A percentile compares a stretch with the other conserved stretches of the same genome.
These are phyloP conservation scores for Thermophis baileyi DNA, from an alignment of 2,113 vertebrate species.

Conservation along the genomic window DNA sequence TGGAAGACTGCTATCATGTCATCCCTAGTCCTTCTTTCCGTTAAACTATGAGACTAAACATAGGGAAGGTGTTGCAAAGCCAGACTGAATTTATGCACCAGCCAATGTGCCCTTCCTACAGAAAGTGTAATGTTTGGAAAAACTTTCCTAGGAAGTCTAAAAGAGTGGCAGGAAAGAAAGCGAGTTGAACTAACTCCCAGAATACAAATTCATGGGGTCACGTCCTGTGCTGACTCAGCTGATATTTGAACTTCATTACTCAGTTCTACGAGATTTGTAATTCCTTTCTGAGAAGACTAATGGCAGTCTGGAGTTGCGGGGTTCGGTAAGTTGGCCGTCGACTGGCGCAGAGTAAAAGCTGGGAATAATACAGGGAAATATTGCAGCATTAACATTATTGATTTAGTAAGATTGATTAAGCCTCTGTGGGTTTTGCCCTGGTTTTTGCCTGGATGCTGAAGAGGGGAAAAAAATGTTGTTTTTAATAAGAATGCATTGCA, in stretches of 20 bases:
- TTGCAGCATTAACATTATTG: slow-evolving; percentile 40
- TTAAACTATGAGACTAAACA: not conserved
- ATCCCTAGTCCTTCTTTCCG: not conserved
- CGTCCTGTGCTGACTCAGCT: slow-evolving; percentile 69
- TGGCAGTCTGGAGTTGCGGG: slow-evolving; percentile 52
- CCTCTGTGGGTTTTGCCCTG: slow-evolving; percentile 1
- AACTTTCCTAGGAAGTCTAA: slow-evolving; percentile 60
- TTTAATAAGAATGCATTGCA: slow-evolving; percentile 25
- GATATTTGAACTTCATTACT: slow-evolving; percentile 63
- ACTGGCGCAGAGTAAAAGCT: slow-evolving; percentile 38
- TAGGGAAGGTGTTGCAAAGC: not conserved
- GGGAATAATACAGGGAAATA: slow-evolving; percentile 41
- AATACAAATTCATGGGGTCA: slow-evolving; percentile 53
- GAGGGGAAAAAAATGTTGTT: slow-evolving; percentile 18
- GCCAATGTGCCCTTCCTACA: slow-evolving; percentile 36
- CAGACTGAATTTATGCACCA: not conserved
- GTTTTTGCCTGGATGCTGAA: slow-evolving; percentile 10
- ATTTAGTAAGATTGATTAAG: slow-evolving; percentile 49
- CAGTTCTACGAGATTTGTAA: slow-evolving; percentile 47
- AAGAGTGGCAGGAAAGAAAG: slow-evolving; percentile 32
- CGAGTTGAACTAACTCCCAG: not conserved
- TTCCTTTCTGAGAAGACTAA: slow-evolving; percentile 29
- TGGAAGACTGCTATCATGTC: not conserved
- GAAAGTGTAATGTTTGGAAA: slow-evolving; percentile 56
- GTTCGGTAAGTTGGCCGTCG: slow-evolving; percentile 40